Evolutionary conservation across 2,113 vertebrate genomes (phyloP).

Genomic region (Hippocampus zosterae): DNA sequence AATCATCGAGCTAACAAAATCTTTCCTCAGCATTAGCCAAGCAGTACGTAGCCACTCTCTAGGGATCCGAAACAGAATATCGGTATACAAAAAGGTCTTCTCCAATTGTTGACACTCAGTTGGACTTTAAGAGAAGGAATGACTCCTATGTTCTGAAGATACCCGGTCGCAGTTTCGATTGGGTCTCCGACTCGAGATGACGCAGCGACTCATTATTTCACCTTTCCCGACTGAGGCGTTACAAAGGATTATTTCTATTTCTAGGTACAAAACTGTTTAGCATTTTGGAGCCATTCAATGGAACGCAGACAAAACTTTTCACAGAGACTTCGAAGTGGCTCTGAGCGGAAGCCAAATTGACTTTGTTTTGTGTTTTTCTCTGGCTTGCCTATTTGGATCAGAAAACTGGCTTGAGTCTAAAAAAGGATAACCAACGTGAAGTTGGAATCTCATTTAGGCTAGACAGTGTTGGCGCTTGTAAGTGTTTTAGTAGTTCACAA

Average conservation of each 20-base stretch:
- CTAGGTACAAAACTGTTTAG: not conserved
- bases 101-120: too few species aligned
- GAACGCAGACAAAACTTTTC: not conserved
- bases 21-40: too few species aligned
- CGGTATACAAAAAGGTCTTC: too few species aligned
- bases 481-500: conserved; percentile 6
- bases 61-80: too few species aligned
- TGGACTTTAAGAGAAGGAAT: too few species aligned
- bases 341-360: not conserved
- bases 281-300: not conserved
- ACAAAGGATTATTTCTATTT: not conserved
- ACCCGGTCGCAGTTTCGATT: too few species aligned
- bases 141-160: too few species aligned
- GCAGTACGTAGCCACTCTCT: too few species aligned
- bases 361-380: not conserved
- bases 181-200: too few species aligned
- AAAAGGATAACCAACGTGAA: not conserved
- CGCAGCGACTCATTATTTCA: too few species aligned
- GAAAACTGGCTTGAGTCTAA: not conserved
- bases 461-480: not conserved
- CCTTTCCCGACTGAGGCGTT: not conserved
- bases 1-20: too few species aligned
- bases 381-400: not conserved
- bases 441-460: not conserved
- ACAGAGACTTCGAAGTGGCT: not conserved